Evolutionary conservation across 2,888 invertebrate species (phyloP).

Genomic region (Rotaria macrura): DNA sequence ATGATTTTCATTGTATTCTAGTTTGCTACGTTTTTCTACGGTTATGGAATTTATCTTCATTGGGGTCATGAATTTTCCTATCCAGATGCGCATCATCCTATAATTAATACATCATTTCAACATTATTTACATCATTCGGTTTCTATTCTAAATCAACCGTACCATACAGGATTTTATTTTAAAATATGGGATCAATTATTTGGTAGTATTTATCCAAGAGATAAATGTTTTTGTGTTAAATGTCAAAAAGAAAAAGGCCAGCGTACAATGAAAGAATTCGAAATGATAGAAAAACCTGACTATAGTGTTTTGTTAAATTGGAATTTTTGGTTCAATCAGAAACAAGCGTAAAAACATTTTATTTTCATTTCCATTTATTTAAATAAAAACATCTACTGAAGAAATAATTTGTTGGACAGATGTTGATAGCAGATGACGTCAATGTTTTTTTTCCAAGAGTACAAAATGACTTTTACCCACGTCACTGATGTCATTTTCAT

Average conservation of each 20-base stretch:
- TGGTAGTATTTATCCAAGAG: neutral
- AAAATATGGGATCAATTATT: constrained; percentile 21
- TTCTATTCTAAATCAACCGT: neutral
- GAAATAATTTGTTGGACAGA: too few species aligned
- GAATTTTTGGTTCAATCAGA: neutral
- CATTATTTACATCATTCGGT: constrained; percentile 19
- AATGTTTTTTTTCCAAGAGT: too few species aligned
- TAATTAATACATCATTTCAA: constrained; percentile 15
- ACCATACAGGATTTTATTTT: constrained; percentile 14
- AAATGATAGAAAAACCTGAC: neutral
- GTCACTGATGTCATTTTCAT: too few species aligned
- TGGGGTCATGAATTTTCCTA: neutral
- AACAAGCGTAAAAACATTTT: too few species aligned
- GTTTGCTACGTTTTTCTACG: constrained; percentile 12
- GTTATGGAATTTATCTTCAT: constrained; percentile 18
- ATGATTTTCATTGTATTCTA: neutral
- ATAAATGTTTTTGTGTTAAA: neutral
- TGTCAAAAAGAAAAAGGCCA: neutral
- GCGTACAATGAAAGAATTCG: neutral
- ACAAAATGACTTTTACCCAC: too few species aligned
- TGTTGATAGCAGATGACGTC: too few species aligned
- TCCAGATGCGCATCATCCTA: constrained; percentile 9
- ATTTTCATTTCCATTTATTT: too few species aligned
- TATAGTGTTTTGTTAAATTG: neutral
- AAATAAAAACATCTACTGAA: too few species aligned